A percentile compares a stretch with the other conserved stretches of the same genome.
phyloP scores from a whole-genome alignment of 2,113 vertebrate species.

The Myiozetetes cayanensis region DNA sequence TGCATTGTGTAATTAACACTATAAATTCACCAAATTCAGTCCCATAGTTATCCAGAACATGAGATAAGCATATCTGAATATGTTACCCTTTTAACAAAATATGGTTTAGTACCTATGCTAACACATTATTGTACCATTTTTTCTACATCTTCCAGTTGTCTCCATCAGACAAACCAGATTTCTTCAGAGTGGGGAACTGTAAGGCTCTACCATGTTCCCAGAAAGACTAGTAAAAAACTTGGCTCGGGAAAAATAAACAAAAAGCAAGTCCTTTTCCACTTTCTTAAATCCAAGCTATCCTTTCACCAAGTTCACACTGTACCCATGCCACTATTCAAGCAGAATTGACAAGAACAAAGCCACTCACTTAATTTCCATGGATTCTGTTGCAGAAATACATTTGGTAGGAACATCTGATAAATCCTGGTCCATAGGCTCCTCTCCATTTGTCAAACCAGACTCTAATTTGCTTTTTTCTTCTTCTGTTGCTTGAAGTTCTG shows the following conservation, averaged over 20 bases:
- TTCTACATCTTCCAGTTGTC: neutral
- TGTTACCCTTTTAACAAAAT: neutral
- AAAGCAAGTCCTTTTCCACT: neutral
- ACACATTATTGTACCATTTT: neutral
- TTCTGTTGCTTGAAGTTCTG: constrained; percentile 95
- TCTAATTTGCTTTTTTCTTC: constrained; percentile 97
- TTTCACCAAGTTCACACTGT: neutral
- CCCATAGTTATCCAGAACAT: neutral
- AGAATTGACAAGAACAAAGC: neutral
- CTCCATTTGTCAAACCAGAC: constrained; percentile 90
- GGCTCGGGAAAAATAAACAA: neutral
- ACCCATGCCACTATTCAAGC: neutral
- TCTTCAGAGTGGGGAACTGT: neutral
- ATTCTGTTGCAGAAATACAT: constrained; percentile 89
- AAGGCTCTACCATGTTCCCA: neutral
- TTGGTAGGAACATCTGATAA: constrained; percentile 96
- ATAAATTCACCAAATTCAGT: neutral
- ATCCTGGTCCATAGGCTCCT: constrained; percentile 99
- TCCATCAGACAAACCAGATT: neutral
- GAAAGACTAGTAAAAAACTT: neutral
- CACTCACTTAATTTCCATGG: constrained; percentile 95
- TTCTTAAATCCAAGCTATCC: neutral
- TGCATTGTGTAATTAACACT: neutral
- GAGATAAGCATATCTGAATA: neutral
- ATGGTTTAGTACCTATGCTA: neutral